These are phyloP conservation scores for Aradus depressus DNA, from an alignment of 2,888 invertebrate species.

Conservation along the genomic window DNA sequence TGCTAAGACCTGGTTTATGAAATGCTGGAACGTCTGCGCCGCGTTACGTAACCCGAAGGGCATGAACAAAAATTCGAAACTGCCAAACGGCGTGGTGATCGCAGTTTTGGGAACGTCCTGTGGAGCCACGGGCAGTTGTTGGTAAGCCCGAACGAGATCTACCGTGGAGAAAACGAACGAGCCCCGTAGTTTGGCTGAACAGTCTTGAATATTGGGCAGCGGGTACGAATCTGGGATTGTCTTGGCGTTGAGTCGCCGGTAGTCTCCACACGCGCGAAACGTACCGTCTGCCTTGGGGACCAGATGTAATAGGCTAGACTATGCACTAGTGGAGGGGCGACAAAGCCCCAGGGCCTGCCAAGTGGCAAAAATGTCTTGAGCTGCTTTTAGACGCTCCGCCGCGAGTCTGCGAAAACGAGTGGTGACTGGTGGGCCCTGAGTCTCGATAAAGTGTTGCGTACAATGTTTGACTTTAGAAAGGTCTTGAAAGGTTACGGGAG, in stretches of 20 bases:
- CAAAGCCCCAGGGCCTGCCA: constrained; percentile 32
- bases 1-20: constrained; percentile 14
- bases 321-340: constrained; percentile 33
- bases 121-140: too few relatives aligned
- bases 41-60: constrained; percentile 14
- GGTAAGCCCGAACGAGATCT: too few relatives aligned
- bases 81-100: too few relatives aligned
- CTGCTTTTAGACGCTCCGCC: constrained; percentile 31
- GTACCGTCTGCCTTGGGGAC: constrained; percentile 30
- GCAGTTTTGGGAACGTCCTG: too few relatives aligned
- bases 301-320: constrained; percentile 33
- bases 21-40: too few relatives aligned
- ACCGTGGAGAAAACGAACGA: too few relatives aligned
- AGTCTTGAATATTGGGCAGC: too few relatives aligned
- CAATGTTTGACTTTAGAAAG: not conserved
- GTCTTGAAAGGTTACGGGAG: not conserved
- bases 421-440: constrained; percentile 33
- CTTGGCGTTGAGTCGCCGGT: constrained; percentile 33
- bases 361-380: constrained; percentile 31
- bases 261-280: constrained; percentile 37
- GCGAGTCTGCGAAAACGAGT: constrained; percentile 32
- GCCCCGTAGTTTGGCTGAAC: too few relatives aligned
- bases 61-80: constrained; percentile 10
- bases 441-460: constrained; percentile 29
- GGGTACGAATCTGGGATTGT: too few relatives aligned